phyloP scores from a whole-genome alignment of 2,888 invertebrate species.

The Tholera decimalis region DNA sequence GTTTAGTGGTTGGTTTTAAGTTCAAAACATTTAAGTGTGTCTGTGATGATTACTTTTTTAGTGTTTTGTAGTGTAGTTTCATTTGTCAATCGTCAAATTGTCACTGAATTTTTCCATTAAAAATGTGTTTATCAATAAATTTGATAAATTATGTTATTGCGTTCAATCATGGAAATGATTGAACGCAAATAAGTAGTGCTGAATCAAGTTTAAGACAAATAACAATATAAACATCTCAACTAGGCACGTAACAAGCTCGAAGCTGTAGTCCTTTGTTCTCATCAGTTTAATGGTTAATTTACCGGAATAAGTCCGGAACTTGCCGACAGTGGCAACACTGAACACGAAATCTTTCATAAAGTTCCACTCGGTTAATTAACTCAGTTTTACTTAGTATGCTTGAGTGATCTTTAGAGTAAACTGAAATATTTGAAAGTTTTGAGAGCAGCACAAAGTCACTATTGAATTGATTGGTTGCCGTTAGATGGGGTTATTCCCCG shows the following conservation, averaged over 20 bases:
- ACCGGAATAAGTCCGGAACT: constrained; percentile 67
- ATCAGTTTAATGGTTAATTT: constrained; percentile 69
- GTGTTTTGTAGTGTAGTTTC: too few species aligned
- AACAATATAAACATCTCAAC: constrained; percentile 20
- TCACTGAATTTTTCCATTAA: too few species aligned
- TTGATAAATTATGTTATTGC: too few species aligned
- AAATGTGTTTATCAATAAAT: too few species aligned
- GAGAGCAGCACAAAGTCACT: background rate
- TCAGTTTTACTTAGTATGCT: constrained; percentile 49
- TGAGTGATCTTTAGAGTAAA: constrained; percentile 7
- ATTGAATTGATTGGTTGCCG: background rate
- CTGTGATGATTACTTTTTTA: too few species aligned
- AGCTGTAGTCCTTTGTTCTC: constrained; percentile 62
- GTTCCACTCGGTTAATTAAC: constrained; percentile 65
- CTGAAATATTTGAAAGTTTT: constrained; percentile 22
- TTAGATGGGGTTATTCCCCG: too few species aligned
- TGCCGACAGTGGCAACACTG: constrained; percentile 54
- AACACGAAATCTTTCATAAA: constrained; percentile 68
- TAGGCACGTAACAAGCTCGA: constrained; percentile 43
- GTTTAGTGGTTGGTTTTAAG: background rate
- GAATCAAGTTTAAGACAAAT: constrained; percentile 33
- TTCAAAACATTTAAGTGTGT: background rate
- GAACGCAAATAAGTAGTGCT: constrained; percentile 19
- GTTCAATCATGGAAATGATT: constrained; percentile 4
- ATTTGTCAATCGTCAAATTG: too few species aligned